Base-by-base conservation (phyloP, 2,113 vertebrate species). In the Vulpes lagopus region DNA sequence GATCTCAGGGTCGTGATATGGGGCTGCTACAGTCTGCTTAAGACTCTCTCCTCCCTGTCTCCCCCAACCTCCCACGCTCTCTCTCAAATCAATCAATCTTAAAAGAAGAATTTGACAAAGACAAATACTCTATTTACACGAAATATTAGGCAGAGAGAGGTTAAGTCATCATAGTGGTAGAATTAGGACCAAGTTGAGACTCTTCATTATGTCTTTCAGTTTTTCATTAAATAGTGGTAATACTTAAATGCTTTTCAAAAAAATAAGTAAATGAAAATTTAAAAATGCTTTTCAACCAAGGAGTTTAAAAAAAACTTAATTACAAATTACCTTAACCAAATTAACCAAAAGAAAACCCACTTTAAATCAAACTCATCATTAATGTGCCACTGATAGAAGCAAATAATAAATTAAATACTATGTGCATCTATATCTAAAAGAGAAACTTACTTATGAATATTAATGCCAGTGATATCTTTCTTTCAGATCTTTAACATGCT, bases 401-500 rank as follows among this genome's bases (percentile, higher is more conserved):
- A 76, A 80, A 89, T 2, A 25, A 6, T 65, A 86, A 69, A 38
- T 65, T 69, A 93, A 96, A 93, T 81, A 25, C 90, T 35, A 81
- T 25, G 49, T 35, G 19, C 9, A 59, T 71, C 20, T 38, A 30
- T 19, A 82, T 51, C 17, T 71, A 19, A 91, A 90, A 93, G 83
- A 79, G 49, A 83, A 67, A 91, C 43, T 22, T 80, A 82, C 86
- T 81, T 93, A 60, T 19, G 53, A 80, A 91, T 78, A 81, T 94
- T 94, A 92, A 92, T 71, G 57, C 6, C 6, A 32, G 25, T 57
- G 27, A 35, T 95, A 91, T 64, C 90, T 98, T 94, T 89, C 91
- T 88, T 93, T 38, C 94, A 89, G 65, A 79, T 35, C 55, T 88
- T 89, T 82, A 97, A 94, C 93, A 83, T 92, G 87, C 95, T 73